These are phyloP conservation scores for Anabacerthia variegaticeps DNA, from an alignment of 2,797 vertebrate species.

Conservation along the genomic window DNA sequence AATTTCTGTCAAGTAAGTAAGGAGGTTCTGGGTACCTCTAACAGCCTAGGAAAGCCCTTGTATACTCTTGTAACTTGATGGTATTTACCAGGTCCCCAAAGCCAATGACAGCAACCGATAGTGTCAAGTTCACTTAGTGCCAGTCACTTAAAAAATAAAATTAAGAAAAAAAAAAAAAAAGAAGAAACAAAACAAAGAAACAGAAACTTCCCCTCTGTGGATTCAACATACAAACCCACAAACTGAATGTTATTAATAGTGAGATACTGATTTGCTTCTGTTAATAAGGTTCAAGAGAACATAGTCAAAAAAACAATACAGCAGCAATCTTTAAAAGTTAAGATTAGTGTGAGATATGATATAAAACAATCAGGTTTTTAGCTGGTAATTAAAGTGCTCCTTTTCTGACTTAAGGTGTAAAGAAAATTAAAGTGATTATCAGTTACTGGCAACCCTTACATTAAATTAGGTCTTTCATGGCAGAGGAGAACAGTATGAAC, in stretches of 20 bases:
- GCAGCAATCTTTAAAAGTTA: slow-evolving; percentile 75
- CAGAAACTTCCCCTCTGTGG: slow-evolving; percentile 49
- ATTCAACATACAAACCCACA: slow-evolving; percentile 62
- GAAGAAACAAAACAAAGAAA: neutral
- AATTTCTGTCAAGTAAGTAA: slow-evolving; percentile 24
- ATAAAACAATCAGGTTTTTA: slow-evolving; percentile 69
- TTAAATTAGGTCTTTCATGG: slow-evolving; percentile 73
- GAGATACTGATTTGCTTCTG: slow-evolving; percentile 67
- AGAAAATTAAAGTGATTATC: slow-evolving; percentile 75
- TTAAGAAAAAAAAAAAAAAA: neutral
- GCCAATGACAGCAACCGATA: slow-evolving; percentile 66
- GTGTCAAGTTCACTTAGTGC: slow-evolving; percentile 75
- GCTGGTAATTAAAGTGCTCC: slow-evolving; percentile 78
- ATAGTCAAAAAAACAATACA: slow-evolving; percentile 64
- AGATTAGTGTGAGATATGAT: slow-evolving; percentile 75
- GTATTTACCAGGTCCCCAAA: slow-evolving; percentile 61
- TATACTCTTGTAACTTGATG: slow-evolving; percentile 44
- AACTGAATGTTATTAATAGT: slow-evolving; percentile 65
- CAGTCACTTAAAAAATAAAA: slow-evolving; percentile 48
- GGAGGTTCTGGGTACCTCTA: slow-evolving; percentile 68
- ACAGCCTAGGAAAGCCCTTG: slow-evolving; percentile 75
- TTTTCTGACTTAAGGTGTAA: slow-evolving; percentile 72
- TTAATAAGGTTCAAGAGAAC: slow-evolving; percentile 69
- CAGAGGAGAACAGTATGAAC: slow-evolving; percentile 79
- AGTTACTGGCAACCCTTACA: slow-evolving; percentile 78